Evolutionary conservation across 2,113 vertebrate genomes (phyloP).

Genomic region (Turnix velox): DNA sequence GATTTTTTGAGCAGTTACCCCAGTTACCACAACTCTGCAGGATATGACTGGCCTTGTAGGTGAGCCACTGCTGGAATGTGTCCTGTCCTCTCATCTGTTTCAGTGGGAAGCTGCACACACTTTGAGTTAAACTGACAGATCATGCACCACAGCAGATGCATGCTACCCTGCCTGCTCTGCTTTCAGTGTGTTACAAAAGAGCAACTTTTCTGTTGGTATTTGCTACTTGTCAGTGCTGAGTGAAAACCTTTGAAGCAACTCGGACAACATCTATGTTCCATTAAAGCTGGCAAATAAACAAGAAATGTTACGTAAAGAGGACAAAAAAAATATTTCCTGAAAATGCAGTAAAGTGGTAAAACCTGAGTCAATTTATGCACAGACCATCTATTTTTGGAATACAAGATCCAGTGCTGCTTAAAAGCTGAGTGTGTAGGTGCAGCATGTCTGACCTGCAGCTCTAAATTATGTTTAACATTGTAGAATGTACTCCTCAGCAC

Average conservation of each 20-base stretch:
- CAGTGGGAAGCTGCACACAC: neutral
- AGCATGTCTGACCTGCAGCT: neutral
- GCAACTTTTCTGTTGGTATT: neutral
- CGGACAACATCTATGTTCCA: neutral
- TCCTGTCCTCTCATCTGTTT: neutral
- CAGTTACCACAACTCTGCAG: neutral
- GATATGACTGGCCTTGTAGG: neutral
- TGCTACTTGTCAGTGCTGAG: neutral
- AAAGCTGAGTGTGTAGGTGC: neutral
- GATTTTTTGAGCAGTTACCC: neutral
- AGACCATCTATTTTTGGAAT: neutral
- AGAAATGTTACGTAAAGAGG: neutral
- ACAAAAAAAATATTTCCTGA: neutral
- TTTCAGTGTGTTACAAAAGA: neutral
- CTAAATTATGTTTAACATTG: neutral
- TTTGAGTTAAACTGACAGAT: neutral
- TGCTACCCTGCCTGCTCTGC: neutral
- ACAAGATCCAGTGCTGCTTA: neutral
- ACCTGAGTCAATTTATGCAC: neutral
- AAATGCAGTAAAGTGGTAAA: neutral
- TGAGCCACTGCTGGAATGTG: neutral
- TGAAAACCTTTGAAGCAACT: neutral
- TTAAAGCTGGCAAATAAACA: neutral
- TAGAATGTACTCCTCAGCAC: neutral
- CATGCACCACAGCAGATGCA: neutral